These are phyloP conservation scores for Echiichthys vipera DNA, from an alignment of 2,797 vertebrate species.

Conservation along the genomic window DNA sequence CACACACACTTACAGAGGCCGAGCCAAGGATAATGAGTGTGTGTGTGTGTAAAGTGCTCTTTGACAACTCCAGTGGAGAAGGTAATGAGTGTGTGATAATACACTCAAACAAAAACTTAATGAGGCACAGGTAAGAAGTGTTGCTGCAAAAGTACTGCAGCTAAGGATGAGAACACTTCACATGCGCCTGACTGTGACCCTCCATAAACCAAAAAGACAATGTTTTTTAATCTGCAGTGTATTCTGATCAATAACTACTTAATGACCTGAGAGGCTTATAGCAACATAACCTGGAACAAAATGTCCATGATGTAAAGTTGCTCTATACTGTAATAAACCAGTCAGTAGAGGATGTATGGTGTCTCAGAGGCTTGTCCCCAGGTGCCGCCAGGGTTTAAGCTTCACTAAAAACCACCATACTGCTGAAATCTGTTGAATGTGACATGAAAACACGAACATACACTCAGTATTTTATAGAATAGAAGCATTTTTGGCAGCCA, in stretches of 20 bases:
- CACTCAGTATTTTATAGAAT: background rate
- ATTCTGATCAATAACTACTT: constrained; percentile 50
- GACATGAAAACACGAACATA: background rate
- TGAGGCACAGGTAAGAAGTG: constrained; percentile 66
- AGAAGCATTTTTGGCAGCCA: constrained; percentile 8
- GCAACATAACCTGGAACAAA: constrained; percentile 2
- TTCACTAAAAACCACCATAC: background rate
- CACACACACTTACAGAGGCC: constrained; percentile 35
- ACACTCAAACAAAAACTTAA: constrained; percentile 71
- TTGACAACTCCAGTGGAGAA: constrained; percentile 71
- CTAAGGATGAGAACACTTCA: constrained; percentile 28
- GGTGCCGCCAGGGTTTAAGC: constrained; percentile 5
- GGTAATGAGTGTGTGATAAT: constrained; percentile 72
- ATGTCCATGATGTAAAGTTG: constrained; percentile 7
- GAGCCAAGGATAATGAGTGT: constrained; percentile 52
- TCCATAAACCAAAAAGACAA: constrained; percentile 22
- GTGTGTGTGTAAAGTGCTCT: constrained; percentile 53
- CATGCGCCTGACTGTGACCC: constrained; percentile 13
- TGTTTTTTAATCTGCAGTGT: constrained; percentile 30
- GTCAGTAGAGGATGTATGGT: background rate
- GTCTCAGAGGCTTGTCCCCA: background rate
- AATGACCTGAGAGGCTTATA: constrained; percentile 27
- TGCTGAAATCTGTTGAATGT: background rate
- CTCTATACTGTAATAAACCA: background rate
- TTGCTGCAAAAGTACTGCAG: constrained; percentile 14